Conservation (phyloP, 35 echinoderm and acorn worm genomes). For the Acanthaster planci region DNA sequence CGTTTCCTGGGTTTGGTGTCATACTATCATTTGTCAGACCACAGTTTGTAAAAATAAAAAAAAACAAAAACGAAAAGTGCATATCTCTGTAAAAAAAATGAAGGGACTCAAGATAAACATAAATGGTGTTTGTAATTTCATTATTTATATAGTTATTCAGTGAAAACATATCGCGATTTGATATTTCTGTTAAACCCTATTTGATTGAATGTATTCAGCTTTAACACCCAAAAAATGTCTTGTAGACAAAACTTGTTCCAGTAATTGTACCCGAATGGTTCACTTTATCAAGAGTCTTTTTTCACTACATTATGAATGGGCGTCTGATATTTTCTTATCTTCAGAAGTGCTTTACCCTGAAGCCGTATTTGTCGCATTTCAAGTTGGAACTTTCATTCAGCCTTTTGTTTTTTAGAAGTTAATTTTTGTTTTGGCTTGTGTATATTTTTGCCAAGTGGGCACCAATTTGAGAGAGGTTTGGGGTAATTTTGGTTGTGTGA, state of each 20-base stretch:
- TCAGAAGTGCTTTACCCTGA: background rate
- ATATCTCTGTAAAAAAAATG: no score
- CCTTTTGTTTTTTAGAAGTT: background rate
- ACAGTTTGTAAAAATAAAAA: no score
- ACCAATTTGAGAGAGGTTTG: background rate
- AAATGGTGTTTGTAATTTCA: background rate
- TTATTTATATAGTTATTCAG: background rate
- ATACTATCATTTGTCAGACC: no score
- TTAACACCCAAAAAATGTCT: no score
- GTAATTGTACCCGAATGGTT: no score
- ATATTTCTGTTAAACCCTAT: no score
- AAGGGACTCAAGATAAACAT: background rate
- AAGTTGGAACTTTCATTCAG: background rate
- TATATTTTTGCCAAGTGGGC: slow-evolving; percentile 22
- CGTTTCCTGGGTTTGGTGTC: no score
- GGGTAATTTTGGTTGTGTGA: slow-evolving; percentile 21
- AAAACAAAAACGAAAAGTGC: no score
- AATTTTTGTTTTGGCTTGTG: slow-evolving; percentile 14
- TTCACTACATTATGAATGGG: no score
- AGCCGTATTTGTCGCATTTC: background rate
- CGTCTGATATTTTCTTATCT: background rate
- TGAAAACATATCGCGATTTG: background rate
- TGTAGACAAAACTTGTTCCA: no score
- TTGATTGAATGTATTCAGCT: no score
- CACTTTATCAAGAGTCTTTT: no score